Evolutionary conservation across 2,113 vertebrate species (phyloP).

Genomic region (Grammomys surdaster): DNA sequence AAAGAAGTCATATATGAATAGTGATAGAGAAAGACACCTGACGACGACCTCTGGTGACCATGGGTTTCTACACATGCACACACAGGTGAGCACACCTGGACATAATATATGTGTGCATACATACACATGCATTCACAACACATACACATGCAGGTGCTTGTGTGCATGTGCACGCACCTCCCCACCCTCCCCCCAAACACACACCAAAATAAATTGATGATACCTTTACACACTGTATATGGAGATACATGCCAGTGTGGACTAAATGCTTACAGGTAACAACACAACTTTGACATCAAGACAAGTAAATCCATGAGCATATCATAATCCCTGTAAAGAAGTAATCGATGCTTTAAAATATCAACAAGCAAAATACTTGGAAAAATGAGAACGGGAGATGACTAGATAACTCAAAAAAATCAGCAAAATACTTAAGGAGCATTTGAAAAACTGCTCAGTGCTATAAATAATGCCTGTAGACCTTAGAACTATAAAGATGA

Average conservation of each 20-base stretch:
- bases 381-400: not conserved
- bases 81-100: not conserved
- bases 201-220: not conserved
- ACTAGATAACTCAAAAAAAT: not conserved
- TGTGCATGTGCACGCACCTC: not conserved
- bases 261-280: not conserved
- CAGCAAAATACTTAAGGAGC: not conserved
- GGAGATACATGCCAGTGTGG: not conserved
- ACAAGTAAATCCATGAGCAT: slow-evolving; percentile 12
- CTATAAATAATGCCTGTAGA: not conserved
- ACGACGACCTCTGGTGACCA: not conserved
- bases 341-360: not conserved
- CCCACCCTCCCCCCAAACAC: not conserved
- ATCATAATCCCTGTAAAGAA: not conserved
- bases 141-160: not conserved
- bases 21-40: not conserved
- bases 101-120: not conserved
- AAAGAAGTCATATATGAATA: not conserved
- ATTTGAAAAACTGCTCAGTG: slow-evolving; percentile 5
- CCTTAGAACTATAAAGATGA: slow-evolving; percentile 15
- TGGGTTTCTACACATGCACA: not conserved
- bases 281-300: slow-evolving; percentile 17
- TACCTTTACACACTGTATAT: not conserved
- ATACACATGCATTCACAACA: not conserved
- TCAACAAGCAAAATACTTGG: slow-evolving; percentile 21